Conservation (phyloP, 2,888 invertebrate species). For the Catotricha subobsoleta region DNA sequence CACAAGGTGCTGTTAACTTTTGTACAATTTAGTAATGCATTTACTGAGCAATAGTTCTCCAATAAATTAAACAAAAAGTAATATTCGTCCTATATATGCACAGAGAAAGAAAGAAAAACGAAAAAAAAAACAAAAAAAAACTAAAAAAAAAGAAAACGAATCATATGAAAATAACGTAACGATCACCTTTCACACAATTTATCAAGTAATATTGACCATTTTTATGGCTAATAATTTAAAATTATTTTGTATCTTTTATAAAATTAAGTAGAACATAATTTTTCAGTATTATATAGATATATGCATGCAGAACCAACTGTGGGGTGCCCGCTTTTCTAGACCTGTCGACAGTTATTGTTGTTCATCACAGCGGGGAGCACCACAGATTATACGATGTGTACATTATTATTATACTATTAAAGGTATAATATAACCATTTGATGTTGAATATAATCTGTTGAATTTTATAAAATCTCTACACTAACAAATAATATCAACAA, state of each 20-base stretch:
- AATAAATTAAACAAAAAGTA: too few relatives aligned
- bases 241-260: slow-evolving; percentile 2
- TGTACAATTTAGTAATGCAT: too few relatives aligned
- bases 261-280: neutral
- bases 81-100: too few relatives aligned
- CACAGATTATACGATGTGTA: slow-evolving; percentile 8
- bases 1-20: too few relatives aligned
- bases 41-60: too few relatives aligned
- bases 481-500: too few relatives aligned
- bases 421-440: too few relatives aligned
- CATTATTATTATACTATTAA: too few relatives aligned
- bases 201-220: neutral
- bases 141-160: too few relatives aligned
- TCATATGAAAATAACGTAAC: too few relatives aligned
- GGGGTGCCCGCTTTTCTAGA: slow-evolving; percentile 15
- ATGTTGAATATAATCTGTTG: too few relatives aligned
- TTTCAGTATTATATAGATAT: neutral
- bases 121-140: neutral
- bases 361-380: slow-evolving; percentile 15
- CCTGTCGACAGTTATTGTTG: slow-evolving; percentile 19
- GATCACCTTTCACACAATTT: neutral
- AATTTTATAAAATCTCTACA: too few relatives aligned
- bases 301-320: slow-evolving; percentile 8
- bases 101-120: neutral
- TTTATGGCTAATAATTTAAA: slow-evolving; percentile 3